Base-by-base conservation (phyloP, 2,797 vertebrate genomes). In the Craterocephalus amniculus region DNA sequence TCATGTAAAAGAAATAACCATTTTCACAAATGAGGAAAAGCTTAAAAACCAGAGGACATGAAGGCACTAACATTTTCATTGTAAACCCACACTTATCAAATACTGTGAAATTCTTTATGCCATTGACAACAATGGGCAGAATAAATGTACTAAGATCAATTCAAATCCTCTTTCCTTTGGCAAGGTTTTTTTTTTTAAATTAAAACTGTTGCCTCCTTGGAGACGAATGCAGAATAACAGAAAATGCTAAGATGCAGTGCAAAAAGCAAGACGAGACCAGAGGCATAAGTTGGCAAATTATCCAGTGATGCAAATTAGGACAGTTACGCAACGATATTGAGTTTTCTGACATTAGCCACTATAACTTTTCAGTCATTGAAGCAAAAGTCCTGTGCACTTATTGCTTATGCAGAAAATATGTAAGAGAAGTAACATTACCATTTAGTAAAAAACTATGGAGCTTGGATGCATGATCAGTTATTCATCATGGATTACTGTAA, bases 221-320 rank as follows among this genome's bases (percentile, higher is more conserved):
- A 49, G 40, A 56, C 13, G 49, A 4, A 49, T 68, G 31, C 11
- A 2, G 34, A 43, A n/a, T 48, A 36, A 61, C 38, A 7, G 18
- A 9, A 49, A 55, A 70, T 43, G 27, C 11, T 60, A n/a, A 48
- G 54, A 70, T 26, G 4, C 26, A 35, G 59, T 22, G 27, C 5
- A 52, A 45, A 32, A 56, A 34, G 29, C 8, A 29, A 3, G 22
- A 29, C 3, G 4, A 52, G 34, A 51, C 22, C 11, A 18, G 8
- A 26, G 24, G 31, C 67, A 12, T 7, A 48, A 70, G 36, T 35
- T 10, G 27, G 11, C 11, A 36, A 45, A 31, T 27, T 10, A 61
- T 32, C 13, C 16, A 22, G 57, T 31, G 59, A 54, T 16, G 26
- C 51, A 12, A 54, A 29, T 54, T 29, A 24, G 10, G 3, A 36